Evolutionary conservation across 1,140 invertebrate species (phyloP).

Genomic region (Cheumatopsyche charites): DNA sequence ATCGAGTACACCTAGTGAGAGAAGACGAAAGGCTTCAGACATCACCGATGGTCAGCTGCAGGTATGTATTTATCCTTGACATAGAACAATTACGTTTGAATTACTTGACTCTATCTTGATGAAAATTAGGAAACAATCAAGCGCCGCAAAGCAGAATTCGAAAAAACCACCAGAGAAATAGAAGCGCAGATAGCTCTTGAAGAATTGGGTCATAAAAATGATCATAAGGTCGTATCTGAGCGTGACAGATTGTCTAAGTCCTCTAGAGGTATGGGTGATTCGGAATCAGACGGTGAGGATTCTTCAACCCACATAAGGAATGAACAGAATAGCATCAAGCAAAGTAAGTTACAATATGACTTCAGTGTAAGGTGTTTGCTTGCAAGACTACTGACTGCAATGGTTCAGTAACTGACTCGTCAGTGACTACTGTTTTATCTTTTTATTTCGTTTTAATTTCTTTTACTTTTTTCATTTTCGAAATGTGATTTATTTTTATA

Average conservation of each 20-base stretch:
- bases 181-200: conserved; percentile 58
- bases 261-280: conserved; percentile 30
- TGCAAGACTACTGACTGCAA: conserved; percentile 34
- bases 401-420: conserved; percentile 26
- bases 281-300: conserved; percentile 47
- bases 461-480: not conserved
- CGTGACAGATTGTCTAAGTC: not conserved
- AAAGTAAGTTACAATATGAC: conserved; percentile 46
- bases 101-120: not conserved
- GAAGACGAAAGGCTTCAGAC: conserved; percentile 46
- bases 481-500: not conserved
- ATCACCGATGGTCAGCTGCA: conserved; percentile 57
- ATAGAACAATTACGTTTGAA: not conserved
- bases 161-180: conserved; percentile 59
- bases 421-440: not conserved
- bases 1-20: conserved; percentile 31
- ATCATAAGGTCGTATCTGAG: not conserved
- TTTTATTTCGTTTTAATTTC: not conserved
- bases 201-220: conserved; percentile 23
- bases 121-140: conserved; percentile 56
- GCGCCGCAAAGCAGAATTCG: conserved; percentile 56
- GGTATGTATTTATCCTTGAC: conserved; percentile 48
- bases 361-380: conserved; percentile 32
- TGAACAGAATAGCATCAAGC: conserved; percentile 44
- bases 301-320: conserved; percentile 47